Evolutionary conservation across 1,140 invertebrate genomes (phyloP), one percentile per base, ranked within the genome.

Genomic region (Zaprionus kolodkinae): DNA sequence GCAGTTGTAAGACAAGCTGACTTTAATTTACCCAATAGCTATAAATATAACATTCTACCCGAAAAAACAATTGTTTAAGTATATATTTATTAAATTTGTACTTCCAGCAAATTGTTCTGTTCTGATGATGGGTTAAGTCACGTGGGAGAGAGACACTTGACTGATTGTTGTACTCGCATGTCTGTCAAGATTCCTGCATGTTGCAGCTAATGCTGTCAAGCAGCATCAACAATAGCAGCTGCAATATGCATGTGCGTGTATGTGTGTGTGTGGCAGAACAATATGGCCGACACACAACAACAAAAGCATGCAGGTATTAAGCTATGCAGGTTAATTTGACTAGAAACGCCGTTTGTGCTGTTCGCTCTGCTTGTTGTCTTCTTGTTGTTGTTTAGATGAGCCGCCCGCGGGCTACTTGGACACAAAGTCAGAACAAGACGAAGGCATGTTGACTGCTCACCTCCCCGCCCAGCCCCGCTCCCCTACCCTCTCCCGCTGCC

Each of bases 281-380:
- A 50, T 60, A 55, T 27, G 13, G 7, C 55, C 62, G 35, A n/a
- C 50, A 50, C 35, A 50, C 67, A 68, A 61, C 64, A 76, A 67
- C 65, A 72, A 75, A 75, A 50, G 72, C 81, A 81, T 82, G 55
- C 78, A 71, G 70, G 67, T 68, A 80, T 88, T 75, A 84, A 78
- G 88, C 85, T 88, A 88, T 88, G 80, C 77, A 88, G 80, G 80
- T 88, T 84, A 88, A 88, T 88, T 88, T 75, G 77, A 88, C 84
- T 84, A 68, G 72, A 77, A 76, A 72, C 63, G 83, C 61, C 65
- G 69, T 77, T 87, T 79, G 72, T 48, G 43, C n/a, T 56, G 30
- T 50, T 38, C 64, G 71, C 56, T 50, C 57, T 36, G 38, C 12
- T 65, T 2, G 1, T 65, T 2, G 1, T 21, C 21, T 21, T 21